phyloP scores from a whole-genome alignment of 2,888 invertebrate genomes.

The Lissocephala sabroskyi region DNA sequence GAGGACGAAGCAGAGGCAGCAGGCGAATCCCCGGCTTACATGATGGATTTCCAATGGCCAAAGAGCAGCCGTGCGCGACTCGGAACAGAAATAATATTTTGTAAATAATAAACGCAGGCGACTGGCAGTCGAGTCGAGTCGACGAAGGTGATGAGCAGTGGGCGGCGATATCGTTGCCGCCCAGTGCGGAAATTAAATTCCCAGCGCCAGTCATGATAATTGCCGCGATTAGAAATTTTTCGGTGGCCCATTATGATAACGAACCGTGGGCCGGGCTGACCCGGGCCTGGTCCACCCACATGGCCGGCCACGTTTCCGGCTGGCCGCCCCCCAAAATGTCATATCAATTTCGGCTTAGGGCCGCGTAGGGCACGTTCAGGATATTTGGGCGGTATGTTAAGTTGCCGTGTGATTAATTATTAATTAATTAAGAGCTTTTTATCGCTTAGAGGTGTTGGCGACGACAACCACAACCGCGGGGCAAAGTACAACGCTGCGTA shows the following conservation, averaged over 20 bases:
- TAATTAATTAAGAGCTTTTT: constrained; percentile 58
- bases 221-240: constrained; percentile 55
- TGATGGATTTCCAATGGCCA: constrained; percentile 55
- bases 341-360: too few species aligned
- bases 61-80: too few species aligned
- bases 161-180: constrained; percentile 50
- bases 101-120: constrained; percentile 48
- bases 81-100: constrained; percentile 55
- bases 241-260: constrained; percentile 60
- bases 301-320: too few species aligned
- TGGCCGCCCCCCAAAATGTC: too few species aligned
- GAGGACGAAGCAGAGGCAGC: constrained; percentile 6
- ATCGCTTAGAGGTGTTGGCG: constrained; percentile 28
- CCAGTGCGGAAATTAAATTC: constrained; percentile 52
- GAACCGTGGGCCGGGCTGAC: too few species aligned
- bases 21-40: constrained; percentile 39
- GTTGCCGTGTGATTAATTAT: constrained; percentile 48
- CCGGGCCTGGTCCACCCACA: too few species aligned
- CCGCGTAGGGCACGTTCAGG: not conserved
- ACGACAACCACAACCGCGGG: too few species aligned
- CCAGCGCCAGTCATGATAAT: constrained; percentile 44
- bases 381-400: constrained; percentile 14
- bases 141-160: too few species aligned
- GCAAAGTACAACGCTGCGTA: too few species aligned
- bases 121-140: too few species aligned